Evolutionary conservation across 2,797 vertebrate genomes (phyloP), one percentile per base, ranked within the genome.

Genomic region (Neosalanx taihuensis): DNA sequence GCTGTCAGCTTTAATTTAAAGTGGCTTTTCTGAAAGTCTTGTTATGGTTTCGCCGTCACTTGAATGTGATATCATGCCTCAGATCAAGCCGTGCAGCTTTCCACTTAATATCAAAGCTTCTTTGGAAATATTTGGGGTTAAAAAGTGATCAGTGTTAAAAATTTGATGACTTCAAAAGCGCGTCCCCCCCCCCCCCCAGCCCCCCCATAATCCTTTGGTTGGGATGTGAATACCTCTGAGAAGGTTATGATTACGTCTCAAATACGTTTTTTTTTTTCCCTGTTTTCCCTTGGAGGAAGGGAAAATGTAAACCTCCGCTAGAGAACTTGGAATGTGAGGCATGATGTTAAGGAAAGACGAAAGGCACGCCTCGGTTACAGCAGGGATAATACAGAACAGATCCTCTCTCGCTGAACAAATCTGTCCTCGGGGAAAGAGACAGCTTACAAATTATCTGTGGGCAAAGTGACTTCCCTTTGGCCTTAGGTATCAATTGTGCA

Each of bases 351-450:
- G 88, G 84, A 83, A 86, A 92, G 83, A 79, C 72, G 89, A 92
- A 89, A 91, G 88, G 84, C 85, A 83, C 84, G 80, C 74, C 85
- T 64, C 77, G 79, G 85, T 89, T 91, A 86, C 87, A 88, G 79
- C 91, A 87, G 90, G 35, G 88, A 91, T 95, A 93, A 94, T 91
- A 91, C 90, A 90, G 90, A 95, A 92, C 94, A 96, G 92, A 92
- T 89, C 85, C 80, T 76, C 82, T 89, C 91, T 92, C 92, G 94
- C 92, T 93, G 93, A 94, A 94, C 86, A 94, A 93, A 94, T 94
- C 86, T 89, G 86, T 92, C 91, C 91, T 90, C 78, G 23, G 91
- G 89, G 53, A 86, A 80, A 81, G 81, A 88, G 82, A 84, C 89
- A 81, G 92, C 93, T 93, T 95, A 94, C 92, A 94, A 91, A 93